phyloP scores from a whole-genome alignment of 2,797 vertebrate species.

The Picus viridis region DNA sequence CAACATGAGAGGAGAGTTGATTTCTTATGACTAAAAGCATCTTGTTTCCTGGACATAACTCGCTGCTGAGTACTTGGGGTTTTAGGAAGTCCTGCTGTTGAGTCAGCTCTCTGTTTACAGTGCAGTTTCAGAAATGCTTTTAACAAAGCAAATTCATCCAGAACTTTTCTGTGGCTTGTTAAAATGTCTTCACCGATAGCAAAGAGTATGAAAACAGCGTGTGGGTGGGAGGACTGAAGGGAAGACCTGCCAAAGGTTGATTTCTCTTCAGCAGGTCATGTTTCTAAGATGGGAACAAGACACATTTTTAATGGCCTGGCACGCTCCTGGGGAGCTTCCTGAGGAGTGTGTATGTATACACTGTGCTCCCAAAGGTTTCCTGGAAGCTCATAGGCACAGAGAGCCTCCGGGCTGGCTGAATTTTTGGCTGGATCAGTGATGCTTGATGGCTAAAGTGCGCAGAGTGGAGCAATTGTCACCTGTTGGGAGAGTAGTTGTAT shows the following conservation, averaged over 20 bases:
- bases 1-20: not conserved
- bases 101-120: slow-evolving; percentile 24
- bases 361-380: not conserved
- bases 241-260: not conserved
- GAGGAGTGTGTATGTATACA: not conserved
- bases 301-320: slow-evolving; percentile 25
- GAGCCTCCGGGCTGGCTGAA: not conserved
- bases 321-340: not conserved
- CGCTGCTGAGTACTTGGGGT: not conserved
- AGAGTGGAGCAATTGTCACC: not conserved
- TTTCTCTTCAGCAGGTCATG: slow-evolving; percentile 24
- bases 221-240: not conserved
- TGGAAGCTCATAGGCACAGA: not conserved
- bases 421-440: not conserved
- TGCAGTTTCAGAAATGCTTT: slow-evolving; percentile 21
- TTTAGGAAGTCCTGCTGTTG: slow-evolving; percentile 22
- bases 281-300: slow-evolving; percentile 15
- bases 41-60: not conserved
- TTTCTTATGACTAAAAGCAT: not conserved
- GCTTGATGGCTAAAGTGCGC: not conserved
- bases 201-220: slow-evolving; percentile 34
- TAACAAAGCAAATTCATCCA: not conserved
- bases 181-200: slow-evolving; percentile 43
- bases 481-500: not conserved
- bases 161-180: slow-evolving; percentile 4